Evolutionary conservation across 1,140 invertebrate genomes (phyloP), one percentile per base, ranked within the genome.

Genomic region (Subanguina moxae): DNA sequence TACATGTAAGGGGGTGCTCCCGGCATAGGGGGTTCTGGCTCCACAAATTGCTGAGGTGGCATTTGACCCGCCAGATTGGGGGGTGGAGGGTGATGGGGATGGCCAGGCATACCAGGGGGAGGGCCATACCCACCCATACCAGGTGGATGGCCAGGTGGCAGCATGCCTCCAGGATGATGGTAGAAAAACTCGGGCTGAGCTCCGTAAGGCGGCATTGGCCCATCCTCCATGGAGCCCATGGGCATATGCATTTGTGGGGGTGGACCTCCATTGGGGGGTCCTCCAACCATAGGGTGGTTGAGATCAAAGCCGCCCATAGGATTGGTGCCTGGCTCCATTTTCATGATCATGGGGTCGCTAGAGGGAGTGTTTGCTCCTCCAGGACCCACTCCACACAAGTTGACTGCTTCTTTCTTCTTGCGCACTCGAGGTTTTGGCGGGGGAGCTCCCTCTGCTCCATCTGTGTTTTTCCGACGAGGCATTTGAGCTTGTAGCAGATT

Each of bases 381-480:
- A 21, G 32, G 11, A 57, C 42, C 23, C 56, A 57, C 23, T 65
- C 68, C 48, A 15, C 64, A 69, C 48, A 69, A 38, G 19, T 65
- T 58, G 1, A 64, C 21, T 19, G 65, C 21, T 58, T 70, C 68
- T 46, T 67, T 64, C 32, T 70, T 70, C 68, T 70, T 70, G 66
- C 68, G 68, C 17, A 70, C 68, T 23, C 68, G 68, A 21, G 68
- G 62, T 56, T 70, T 56, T 17, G 57, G 57, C 7, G 66, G 32
- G 7, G 65, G 59, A 19, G 28, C 61, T 5, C 65, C 65, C 28
- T 43, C 46, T 11, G 27, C 64, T 21, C 48, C 48, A 21, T 52
- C 48, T 52, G n/a, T 19, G 23, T 52, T 52, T n/a, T 61, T 61
- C 3, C 28, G 19, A 25, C 58, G 58, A 25, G 58, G 58, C 58